Conservation (phyloP, 2,113 vertebrate genomes). For the Caracal caracal region DNA sequence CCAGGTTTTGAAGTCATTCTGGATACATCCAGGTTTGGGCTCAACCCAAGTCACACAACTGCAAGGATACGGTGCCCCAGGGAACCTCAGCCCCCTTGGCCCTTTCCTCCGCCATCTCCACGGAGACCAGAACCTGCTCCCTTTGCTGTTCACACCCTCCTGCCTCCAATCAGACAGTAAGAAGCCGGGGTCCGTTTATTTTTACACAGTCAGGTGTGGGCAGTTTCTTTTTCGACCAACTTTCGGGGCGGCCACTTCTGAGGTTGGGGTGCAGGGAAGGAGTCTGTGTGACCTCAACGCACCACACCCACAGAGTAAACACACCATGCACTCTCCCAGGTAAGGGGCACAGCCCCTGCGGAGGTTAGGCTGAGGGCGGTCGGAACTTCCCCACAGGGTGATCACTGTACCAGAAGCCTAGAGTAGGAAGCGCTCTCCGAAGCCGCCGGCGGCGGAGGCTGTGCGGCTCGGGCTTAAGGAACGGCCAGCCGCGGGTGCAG, state of each 20-base stretch:
- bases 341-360: neutral
- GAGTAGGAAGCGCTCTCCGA: neutral
- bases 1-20: neutral
- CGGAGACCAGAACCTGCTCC: neutral
- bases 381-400: neutral
- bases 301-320: neutral
- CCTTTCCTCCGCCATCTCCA: neutral
- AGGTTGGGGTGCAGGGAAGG: neutral
- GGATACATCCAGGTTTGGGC: neutral
- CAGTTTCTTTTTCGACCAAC: neutral
- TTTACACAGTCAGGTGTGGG: neutral
- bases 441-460: accelerated
- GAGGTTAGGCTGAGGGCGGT: neutral
- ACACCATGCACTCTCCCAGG: neutral
- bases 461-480: neutral
- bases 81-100: accelerated
- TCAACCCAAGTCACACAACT: neutral
- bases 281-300: accelerated
- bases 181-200: neutral
- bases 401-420: neutral
- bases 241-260: neutral
- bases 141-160: neutral
- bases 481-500: neutral
- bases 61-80: neutral
- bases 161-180: neutral